Evolutionary conservation across 2,888 invertebrate species (phyloP).

Genomic region (Mallateleia sp.): DNA sequence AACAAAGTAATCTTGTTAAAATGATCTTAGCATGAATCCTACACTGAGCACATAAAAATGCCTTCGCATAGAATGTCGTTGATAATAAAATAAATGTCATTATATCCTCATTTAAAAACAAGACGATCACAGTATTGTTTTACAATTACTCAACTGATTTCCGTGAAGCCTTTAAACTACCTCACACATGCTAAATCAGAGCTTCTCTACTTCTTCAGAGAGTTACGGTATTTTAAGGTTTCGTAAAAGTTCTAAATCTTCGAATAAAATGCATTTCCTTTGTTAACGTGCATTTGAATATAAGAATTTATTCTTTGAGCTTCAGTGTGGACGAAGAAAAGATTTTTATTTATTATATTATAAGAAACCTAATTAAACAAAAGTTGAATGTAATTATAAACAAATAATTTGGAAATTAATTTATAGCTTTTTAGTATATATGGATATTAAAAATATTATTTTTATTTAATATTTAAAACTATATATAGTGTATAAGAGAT

Average conservation of each 20-base stretch:
- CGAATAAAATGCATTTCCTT: slow-evolving; percentile 13
- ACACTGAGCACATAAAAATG: too few relatives aligned
- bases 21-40: too few relatives aligned
- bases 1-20: too few relatives aligned
- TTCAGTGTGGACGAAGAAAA: too few relatives aligned
- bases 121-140: neutral
- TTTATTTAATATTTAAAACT: too few relatives aligned
- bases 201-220: slow-evolving; percentile 42
- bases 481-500: too few relatives aligned
- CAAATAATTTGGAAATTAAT: too few relatives aligned
- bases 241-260: slow-evolving; percentile 51
- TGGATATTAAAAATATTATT: too few relatives aligned
- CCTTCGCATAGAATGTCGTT: too few relatives aligned
- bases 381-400: too few relatives aligned
- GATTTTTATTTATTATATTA: neutral
- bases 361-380: neutral
- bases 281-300: slow-evolving; percentile 3
- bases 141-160: slow-evolving; percentile 46
- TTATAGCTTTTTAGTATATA: too few relatives aligned
- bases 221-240: slow-evolving; percentile 51
- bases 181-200: slow-evolving; percentile 32
- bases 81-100: neutral
- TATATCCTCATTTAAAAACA: slow-evolving; percentile 9
- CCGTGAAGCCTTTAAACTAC: slow-evolving; percentile 54
- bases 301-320: neutral